Conservation (phyloP, 2,888 invertebrate genomes). For the Epinotia ramella region DNA sequence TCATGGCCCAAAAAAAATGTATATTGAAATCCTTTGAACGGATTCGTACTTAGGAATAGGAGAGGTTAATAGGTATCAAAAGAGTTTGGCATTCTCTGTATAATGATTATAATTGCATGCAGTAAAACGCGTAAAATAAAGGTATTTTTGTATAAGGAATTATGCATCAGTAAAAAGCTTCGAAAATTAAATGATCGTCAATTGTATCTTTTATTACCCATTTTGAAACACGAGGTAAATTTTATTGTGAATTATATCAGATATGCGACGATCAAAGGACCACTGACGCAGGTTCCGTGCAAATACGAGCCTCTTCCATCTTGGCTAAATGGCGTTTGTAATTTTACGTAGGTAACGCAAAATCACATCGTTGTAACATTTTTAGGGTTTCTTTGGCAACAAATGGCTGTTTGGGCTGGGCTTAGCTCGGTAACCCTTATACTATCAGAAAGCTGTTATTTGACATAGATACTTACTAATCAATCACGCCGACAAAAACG, state of each 20-base stretch:
- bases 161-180: background rate
- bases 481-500: too few relatives aligned
- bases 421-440: too few relatives aligned
- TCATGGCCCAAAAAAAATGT: too few relatives aligned
- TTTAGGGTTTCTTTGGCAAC: too few relatives aligned
- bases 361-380: background rate
- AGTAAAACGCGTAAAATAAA: background rate
- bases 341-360: constrained; percentile 58
- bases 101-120: too few relatives aligned
- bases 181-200: constrained; percentile 3
- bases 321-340: constrained; percentile 71
- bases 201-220: constrained; percentile 9
- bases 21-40: too few relatives aligned
- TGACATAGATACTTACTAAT: too few relatives aligned
- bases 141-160: background rate
- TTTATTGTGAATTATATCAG: constrained; percentile 34
- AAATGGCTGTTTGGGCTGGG: too few relatives aligned
- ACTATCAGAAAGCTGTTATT: too few relatives aligned
- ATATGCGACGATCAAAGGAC: constrained; percentile 52
- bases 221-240: constrained; percentile 23
- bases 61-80: too few relatives aligned
- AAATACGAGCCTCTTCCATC: constrained; percentile 66
- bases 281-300: constrained; percentile 57
- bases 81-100: too few relatives aligned
- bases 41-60: too few relatives aligned